Evolutionary conservation across 1,140 invertebrate species (phyloP).

Genomic region (Drosophila punjabiensis): DNA sequence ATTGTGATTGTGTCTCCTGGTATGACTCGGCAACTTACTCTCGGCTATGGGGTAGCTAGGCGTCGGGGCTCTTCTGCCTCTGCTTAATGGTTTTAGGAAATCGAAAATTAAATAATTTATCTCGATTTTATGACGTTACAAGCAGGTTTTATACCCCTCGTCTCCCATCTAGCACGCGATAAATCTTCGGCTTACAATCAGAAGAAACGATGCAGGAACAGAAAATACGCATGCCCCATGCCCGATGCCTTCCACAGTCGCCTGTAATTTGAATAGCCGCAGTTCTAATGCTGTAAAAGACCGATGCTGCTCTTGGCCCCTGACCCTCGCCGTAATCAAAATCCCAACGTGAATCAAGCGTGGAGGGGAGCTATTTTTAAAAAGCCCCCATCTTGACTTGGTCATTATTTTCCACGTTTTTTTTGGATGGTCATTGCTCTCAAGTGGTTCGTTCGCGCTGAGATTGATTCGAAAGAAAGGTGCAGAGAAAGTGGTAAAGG

Average conservation of each 20-base stretch:
- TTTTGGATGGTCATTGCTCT: constrained; percentile 72
- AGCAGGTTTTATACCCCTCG: constrained; percentile 65
- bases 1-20: constrained; percentile 40
- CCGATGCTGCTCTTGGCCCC: constrained; percentile 30
- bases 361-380: constrained; percentile 58
- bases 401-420: constrained; percentile 47
- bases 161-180: constrained; percentile 57
- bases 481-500: constrained; percentile 71
- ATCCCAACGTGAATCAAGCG: constrained; percentile 50
- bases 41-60: constrained; percentile 66
- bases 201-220: constrained; percentile 56
- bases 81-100: constrained; percentile 83
- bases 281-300: constrained; percentile 64
- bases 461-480: constrained; percentile 67
- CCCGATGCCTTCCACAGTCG: constrained; percentile 50
- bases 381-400: constrained; percentile 35
- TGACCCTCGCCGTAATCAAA: constrained; percentile 55
- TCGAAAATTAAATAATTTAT: constrained; percentile 84
- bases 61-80: constrained; percentile 57
- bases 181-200: constrained; percentile 76
- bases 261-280: constrained; percentile 67
- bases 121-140: constrained; percentile 83
- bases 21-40: constrained; percentile 69
- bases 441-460: constrained; percentile 50
- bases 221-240: constrained; percentile 32